Evolutionary conservation across 2,797 vertebrate species (phyloP).

Genomic region (Oceanodroma leucorhoa): DNA sequence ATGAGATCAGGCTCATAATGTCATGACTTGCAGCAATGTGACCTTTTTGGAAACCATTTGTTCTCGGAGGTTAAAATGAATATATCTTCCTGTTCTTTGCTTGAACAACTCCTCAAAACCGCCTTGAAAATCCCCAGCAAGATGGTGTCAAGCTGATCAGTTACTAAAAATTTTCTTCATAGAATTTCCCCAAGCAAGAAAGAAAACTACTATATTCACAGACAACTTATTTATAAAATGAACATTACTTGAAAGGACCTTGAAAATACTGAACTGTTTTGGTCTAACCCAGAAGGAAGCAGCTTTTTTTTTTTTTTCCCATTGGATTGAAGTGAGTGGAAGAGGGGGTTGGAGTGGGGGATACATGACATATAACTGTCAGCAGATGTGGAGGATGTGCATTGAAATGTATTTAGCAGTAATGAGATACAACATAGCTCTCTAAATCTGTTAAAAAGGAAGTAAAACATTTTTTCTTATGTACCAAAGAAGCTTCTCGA

Average conservation of each 20-base stretch:
- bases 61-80: not conserved
- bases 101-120: not conserved
- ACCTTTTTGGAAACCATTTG: conserved; percentile 25
- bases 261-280: not conserved
- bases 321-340: not conserved
- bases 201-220: not conserved
- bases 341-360: not conserved
- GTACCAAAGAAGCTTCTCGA: accelerated
- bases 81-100: not conserved
- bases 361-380: accelerated
- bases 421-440: not conserved
- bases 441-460: not conserved
- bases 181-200: not conserved
- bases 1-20: not conserved
- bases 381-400: not conserved
- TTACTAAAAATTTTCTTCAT: not conserved
- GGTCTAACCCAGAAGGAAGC: not conserved
- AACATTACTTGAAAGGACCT: not conserved
- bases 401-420: not conserved
- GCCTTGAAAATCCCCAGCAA: not conserved
- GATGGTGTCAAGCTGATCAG: not conserved
- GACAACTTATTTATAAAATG: not conserved
- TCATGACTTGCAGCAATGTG: not conserved
- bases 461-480: not conserved
- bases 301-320: not conserved